phyloP scores from a whole-genome alignment of 2,113 vertebrate genomes.

The Speoplatyrhinus poulsoni region DNA sequence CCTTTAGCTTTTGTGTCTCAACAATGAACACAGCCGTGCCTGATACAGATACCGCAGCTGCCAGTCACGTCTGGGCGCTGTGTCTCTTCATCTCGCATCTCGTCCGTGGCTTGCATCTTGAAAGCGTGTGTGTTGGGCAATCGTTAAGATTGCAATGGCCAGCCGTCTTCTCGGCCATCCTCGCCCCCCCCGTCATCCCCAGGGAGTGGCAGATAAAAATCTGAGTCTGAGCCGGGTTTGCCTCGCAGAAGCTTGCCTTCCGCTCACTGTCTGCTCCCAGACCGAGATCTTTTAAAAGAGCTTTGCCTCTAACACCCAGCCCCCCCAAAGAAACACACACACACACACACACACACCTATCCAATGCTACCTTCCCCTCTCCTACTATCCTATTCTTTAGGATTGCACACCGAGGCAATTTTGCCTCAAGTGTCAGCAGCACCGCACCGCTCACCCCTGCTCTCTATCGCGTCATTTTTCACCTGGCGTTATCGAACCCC shows the following conservation, averaged over 20 bases:
- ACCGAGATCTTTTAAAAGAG: conserved; percentile 43
- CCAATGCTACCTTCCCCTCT: conserved; percentile 18
- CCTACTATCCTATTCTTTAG: conserved; percentile 6
- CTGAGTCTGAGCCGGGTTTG: conserved; percentile 35
- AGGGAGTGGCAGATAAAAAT: conserved; percentile 70
- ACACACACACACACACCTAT: conserved; percentile 11
- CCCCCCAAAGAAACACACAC: conserved; percentile 6
- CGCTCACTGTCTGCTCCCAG: conserved; percentile 34
- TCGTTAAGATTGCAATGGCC: conserved; percentile 71
- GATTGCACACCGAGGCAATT: conserved; percentile 38
- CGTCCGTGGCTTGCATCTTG: conserved; percentile 4
- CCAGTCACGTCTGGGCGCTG: conserved; percentile 65
- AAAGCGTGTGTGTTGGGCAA: conserved; percentile 17
- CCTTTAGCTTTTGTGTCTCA: conserved; percentile 41
- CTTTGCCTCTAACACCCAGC: conserved; percentile 40
- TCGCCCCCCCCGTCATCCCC: conserved; percentile 30
- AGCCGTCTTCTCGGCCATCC: conserved; percentile 12
- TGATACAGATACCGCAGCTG: conserved; percentile 62
- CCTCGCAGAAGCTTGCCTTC: conserved; percentile 42
- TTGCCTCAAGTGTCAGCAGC: conserved; percentile 36
- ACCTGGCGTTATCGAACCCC: conserved; percentile 14
- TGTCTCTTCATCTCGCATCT: conserved; percentile 56
- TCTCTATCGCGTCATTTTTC: conserved; percentile 36
- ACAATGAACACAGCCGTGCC: conserved; percentile 59
- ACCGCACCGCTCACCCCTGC: conserved; percentile 33